Percentiles rank a stretch among this genome's conserved stretches.
Conservation (phyloP, 64 coral and sea anemone genomes). For the Platygyra sinensis region DNA sequence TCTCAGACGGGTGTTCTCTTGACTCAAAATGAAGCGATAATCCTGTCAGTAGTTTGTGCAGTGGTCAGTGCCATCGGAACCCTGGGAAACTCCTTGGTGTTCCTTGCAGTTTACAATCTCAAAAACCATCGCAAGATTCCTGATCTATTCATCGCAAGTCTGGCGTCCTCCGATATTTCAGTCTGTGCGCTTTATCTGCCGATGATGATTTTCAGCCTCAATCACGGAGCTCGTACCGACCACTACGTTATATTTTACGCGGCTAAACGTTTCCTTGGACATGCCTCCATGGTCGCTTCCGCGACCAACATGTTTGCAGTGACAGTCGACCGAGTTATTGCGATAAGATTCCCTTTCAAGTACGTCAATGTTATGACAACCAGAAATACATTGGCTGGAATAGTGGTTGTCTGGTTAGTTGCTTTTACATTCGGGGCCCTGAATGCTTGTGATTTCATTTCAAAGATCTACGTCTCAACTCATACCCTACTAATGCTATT, state of each 20-base stretch:
- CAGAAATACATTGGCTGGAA: neutral
- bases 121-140: neutral
- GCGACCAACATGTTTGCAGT: conserved; percentile 37
- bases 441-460: neutral
- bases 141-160: conserved; percentile 26
- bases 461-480: neutral
- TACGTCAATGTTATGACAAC: conserved; percentile 1
- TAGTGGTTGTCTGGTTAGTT: neutral
- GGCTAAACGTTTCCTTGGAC: neutral
- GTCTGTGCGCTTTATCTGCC: neutral
- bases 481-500: neutral
- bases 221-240: neutral
- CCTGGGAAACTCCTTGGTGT: conserved; percentile 9
- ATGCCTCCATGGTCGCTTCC: conserved; percentile 18
- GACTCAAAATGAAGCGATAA: neutral
- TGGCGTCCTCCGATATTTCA: neutral
- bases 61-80: neutral
- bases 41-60: neutral
- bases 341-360: conserved; percentile 31
- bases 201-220: neutral
- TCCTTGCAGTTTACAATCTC: neutral
- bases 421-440: neutral
- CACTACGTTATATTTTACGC: neutral
- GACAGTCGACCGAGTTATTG: conserved; percentile 14
- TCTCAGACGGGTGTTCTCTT: neutral